These are phyloP conservation scores for Cantharis rufa DNA, from an alignment of 2,888 invertebrate genomes.

Conservation along the genomic window DNA sequence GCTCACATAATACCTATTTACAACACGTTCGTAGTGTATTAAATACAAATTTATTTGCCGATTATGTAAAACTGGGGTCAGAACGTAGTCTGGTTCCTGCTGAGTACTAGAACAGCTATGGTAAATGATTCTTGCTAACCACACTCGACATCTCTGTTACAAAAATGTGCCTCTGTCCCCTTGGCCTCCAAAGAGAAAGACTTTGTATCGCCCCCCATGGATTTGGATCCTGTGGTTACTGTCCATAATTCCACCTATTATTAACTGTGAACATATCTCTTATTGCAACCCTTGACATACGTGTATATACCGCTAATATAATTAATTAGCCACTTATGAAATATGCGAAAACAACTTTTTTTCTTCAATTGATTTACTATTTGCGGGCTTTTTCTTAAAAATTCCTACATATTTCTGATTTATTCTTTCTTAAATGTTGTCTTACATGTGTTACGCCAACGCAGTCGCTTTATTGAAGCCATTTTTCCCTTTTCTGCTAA, in stretches of 20 bases:
- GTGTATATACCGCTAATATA: constrained; percentile 29
- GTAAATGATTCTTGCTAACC: constrained; percentile 35
- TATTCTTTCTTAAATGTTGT: not conserved
- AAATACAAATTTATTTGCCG: constrained; percentile 31
- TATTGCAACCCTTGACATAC: constrained; percentile 29
- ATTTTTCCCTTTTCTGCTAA: not conserved
- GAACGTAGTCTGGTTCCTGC: constrained; percentile 31
- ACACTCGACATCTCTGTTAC: constrained; percentile 36
- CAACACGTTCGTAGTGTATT: constrained; percentile 11
- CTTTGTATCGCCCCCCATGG: constrained; percentile 23
- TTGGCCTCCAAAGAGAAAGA: constrained; percentile 19
- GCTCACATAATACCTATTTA: constrained; percentile 13
- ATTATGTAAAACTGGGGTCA: constrained; percentile 28
- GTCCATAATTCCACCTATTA: constrained; percentile 40
- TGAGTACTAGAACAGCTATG: constrained; percentile 28
- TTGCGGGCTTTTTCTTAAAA: not conserved
- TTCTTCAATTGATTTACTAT: not conserved
- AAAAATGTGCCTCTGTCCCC: constrained; percentile 31
- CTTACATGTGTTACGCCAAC: not conserved
- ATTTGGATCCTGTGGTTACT: constrained; percentile 33
- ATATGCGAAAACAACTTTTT: not conserved
- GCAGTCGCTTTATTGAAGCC: not conserved
- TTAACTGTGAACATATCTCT: constrained; percentile 41
- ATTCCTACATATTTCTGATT: not conserved
- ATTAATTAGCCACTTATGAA: constrained; percentile 26